These are phyloP conservation scores for Pristionchus fissidentatus DNA, from an alignment of 2,888 invertebrate genomes.

Conservation along the genomic window DNA sequence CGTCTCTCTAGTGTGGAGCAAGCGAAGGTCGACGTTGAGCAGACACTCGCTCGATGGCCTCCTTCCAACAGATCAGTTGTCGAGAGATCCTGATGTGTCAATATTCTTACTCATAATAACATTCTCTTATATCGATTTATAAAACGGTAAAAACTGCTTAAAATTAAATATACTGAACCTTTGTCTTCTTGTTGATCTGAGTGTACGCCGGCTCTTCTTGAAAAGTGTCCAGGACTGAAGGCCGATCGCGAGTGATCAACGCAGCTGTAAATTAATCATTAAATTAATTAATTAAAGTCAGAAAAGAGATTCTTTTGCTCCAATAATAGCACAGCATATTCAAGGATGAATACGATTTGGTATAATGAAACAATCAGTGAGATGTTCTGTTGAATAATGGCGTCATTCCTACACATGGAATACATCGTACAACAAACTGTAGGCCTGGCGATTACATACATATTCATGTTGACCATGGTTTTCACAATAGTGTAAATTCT, in stretches of 20 bases:
- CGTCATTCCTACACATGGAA: too few relatives aligned
- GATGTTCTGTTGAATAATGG: too few relatives aligned
- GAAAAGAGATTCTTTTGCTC: too few relatives aligned
- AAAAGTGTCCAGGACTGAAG: constrained; percentile 12
- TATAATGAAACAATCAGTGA: too few relatives aligned
- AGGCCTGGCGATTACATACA: too few relatives aligned
- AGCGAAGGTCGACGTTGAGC: constrained; percentile 60
- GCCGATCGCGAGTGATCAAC: background rate
- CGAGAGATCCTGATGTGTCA: background rate
- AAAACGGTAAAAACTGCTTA: background rate
- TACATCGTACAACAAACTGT: too few relatives aligned
- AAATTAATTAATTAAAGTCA: background rate
- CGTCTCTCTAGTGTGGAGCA: constrained; percentile 65
- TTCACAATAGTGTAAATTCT: background rate
- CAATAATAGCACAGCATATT: too few relatives aligned
- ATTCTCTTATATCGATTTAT: too few relatives aligned
- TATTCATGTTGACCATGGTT: too few relatives aligned
- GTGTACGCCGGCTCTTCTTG: background rate
- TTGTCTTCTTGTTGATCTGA: background rate
- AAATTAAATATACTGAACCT: background rate
- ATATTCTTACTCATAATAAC: too few relatives aligned
- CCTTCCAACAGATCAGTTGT: background rate
- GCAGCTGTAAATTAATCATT: background rate
- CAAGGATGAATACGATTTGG: too few relatives aligned
- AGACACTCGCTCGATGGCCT: constrained; percentile 54